Conservation (phyloP, 2,888 invertebrate genomes). For the Slavum lentiscoides region DNA sequence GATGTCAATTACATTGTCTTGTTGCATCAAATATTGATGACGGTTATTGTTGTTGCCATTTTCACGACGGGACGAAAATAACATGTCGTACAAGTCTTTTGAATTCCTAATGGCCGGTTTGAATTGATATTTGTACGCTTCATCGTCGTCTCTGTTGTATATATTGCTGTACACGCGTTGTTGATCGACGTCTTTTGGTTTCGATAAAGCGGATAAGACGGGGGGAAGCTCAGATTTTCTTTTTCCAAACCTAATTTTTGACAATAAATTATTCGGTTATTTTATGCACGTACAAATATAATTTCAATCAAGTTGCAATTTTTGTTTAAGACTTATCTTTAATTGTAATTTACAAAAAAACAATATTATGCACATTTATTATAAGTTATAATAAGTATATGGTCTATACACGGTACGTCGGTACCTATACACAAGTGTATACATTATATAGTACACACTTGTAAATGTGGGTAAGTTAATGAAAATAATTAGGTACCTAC, state of each 20-base stretch:
- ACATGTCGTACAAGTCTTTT: conserved; percentile 40
- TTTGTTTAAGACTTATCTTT: too few species aligned
- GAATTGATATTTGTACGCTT: conserved; percentile 20
- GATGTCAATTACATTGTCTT: conserved; percentile 16
- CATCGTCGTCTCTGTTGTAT: conserved; percentile 16
- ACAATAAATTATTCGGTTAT: not conserved
- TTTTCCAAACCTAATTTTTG: conserved; percentile 28
- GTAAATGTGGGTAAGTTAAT: not conserved
- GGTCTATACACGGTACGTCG: not conserved
- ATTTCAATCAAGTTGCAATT: too few species aligned
- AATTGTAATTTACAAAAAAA: not conserved
- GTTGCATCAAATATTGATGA: conserved; percentile 32
- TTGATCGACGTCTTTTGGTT: conserved; percentile 21
- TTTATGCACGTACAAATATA: too few species aligned
- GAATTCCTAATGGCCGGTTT: conserved; percentile 39
- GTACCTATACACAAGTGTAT: not conserved
- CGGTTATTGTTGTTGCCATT: conserved; percentile 14
- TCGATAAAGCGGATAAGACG: not conserved
- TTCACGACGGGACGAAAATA: conserved; percentile 27
- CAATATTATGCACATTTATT: too few species aligned
- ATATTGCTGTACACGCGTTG: conserved; percentile 20
- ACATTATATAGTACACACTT: not conserved
- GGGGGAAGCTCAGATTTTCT: conserved; percentile 23
- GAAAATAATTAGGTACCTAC: too few species aligned
- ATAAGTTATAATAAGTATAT: too few species aligned